Evolutionary conservation across 2,888 invertebrate species (phyloP), one percentile per base, ranked within the genome.

Genomic region (Panopea generosa): DNA sequence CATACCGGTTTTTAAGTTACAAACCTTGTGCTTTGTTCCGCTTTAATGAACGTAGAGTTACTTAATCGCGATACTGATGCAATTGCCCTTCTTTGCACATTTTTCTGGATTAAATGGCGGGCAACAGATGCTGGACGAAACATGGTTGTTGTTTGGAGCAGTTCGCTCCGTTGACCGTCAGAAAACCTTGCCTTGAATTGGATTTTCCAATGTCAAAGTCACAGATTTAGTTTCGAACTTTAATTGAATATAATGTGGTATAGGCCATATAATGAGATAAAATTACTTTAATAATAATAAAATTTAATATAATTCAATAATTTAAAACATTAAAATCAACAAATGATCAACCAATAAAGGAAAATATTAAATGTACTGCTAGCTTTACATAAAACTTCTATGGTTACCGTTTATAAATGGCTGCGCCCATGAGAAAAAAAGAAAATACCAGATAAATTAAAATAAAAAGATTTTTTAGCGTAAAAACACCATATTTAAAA

Each of bases 371-470:
- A 33, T 7, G 2, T 20, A 43, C 16, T 2, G 11, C 38, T 61
- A 63, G 55, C 61, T 70, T 38, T 60, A 18, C 65, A 43, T 52
- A 43, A 50, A n/a, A 33, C 11, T 70, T 52, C 53, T 70, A 70
- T 60, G 52, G 65, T 55, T 45, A 69, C 78, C 80, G 77, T 83
- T 83, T 84, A 81, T 78, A 83, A 82, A 86, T 86, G 86, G 86
- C 85, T 61, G 77, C 77, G 62, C 61, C 76, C 75, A 59, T 57
- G 33, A 16, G 18, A 26, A 22, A 27, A n/a, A n/a, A n/a, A n/a
- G n/a, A n/a, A n/a, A n/a, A n/a, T n/a, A n/a, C n/a, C n/a, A n/a
- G n/a, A n/a, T n/a, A n/a, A n/a, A n/a, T n/a, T n/a, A 33, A 33
- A 4, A 33, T 11, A 33, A 11, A 7, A 33, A 33, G 6, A 33